Base-by-base conservation (phyloP, 2,888 invertebrate species). In the Scaptomyza reducta region DNA sequence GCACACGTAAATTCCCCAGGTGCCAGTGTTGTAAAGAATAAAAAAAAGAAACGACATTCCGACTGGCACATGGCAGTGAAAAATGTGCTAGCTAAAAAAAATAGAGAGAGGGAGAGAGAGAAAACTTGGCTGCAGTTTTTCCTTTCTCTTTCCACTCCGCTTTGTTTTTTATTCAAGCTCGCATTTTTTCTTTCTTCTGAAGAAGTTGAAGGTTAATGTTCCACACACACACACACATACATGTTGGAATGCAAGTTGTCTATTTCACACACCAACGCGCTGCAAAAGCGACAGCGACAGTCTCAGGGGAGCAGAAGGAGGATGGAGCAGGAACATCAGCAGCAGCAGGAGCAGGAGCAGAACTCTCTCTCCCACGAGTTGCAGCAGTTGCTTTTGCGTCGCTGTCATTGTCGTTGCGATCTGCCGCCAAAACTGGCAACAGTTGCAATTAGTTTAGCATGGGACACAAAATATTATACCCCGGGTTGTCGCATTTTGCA, bases 231-330 rank as follows among this genome's bases (percentile, higher is more conserved):
- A 42, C 55, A 42, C 44, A 33, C 62, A 61, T 45, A 63, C 63
- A 63, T 54, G 57, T 44, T 50, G 74, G 66, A 72, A 82, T 70
- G 84, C 70, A 88, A 71, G 71, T 80, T 84, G 81, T 83, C 84
- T 84, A 87, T 83, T 83, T 83, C 77, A 83, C 81, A 87, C 83
- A 83, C 84, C 87, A 86, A 78, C 78, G 84, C 87, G 61, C 50
- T 46, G 63, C 65, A 70, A 70, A 64, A 63, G 69, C 67, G 69
- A 70, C 78, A 71, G 69, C 44, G 40, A 25, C 61, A 47, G 29
- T 57, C 61, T 70, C 73, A 10, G 41, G 56, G 57, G 58, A 13
- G n/a, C 35, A 10, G 33, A 29, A 6, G 9, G 25, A 31, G n/a
- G 16, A 22, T 22, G 7, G 14, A 16, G 31, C 29, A 27, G 33